phyloP scores from a whole-genome alignment of 2,797 vertebrate genomes.

The Sternotherus odoratus region DNA sequence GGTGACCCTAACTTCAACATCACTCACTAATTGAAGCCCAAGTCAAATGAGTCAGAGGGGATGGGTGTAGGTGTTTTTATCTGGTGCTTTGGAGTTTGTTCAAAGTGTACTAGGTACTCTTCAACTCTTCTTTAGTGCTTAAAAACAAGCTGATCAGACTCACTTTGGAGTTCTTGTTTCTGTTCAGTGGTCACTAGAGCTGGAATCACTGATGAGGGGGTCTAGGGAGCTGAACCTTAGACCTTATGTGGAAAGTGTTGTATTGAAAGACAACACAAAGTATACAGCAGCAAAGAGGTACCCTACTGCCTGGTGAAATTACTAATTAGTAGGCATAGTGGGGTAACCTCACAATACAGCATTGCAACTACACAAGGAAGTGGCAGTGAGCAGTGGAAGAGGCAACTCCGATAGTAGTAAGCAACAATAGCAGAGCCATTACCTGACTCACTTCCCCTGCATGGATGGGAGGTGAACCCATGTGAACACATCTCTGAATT shows the following conservation, averaged over 20 bases:
- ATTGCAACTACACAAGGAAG: not conserved
- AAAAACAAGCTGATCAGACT: not conserved
- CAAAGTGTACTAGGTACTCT: not conserved
- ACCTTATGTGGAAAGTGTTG: not conserved
- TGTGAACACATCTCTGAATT: no score
- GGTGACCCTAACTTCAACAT: not conserved
- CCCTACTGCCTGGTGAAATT: not conserved
- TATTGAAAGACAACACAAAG: not conserved
- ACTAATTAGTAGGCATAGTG: not conserved
- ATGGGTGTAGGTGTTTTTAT: no score
- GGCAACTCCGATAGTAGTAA: not conserved
- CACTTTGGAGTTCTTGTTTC: not conserved
- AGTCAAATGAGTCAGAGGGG: not conserved
- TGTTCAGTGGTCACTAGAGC: not conserved
- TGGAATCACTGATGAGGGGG: not conserved
- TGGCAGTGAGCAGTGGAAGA: not conserved
- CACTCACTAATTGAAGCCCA: not conserved
- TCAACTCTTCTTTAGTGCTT: not conserved
- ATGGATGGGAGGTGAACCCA: no score
- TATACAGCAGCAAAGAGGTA: not conserved
- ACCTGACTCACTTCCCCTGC: not conserved
- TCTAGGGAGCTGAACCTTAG: not conserved
- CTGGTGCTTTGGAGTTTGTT: not conserved
- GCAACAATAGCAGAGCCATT: not conserved
- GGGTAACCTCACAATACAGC: not conserved